A percentile compares a stretch with the other conserved stretches of the same genome.
Conservation (phyloP, 2,888 invertebrate species). For the Ophion costatus region DNA sequence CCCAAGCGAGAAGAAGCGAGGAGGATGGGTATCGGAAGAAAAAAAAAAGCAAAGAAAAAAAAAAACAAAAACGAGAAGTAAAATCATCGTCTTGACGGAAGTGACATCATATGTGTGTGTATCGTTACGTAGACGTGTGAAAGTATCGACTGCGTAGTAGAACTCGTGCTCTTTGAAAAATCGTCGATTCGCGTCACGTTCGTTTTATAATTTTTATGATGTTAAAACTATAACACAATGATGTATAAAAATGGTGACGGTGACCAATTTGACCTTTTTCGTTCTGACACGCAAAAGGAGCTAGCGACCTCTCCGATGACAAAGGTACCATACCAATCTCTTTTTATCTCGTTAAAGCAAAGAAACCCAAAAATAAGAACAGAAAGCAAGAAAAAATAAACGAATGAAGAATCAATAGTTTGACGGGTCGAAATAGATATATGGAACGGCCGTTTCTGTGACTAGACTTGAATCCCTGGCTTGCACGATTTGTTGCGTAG, state of each 20-base stretch:
- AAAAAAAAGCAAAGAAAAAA: not conserved
- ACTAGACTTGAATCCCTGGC: conserved; percentile 84
- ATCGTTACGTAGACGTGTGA: not conserved
- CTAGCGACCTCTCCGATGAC: conserved; percentile 84
- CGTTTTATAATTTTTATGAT: conserved; percentile 58
- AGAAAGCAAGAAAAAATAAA: conserved; percentile 66
- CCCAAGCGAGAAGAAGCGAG: not conserved
- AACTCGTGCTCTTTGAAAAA: conserved; percentile 83
- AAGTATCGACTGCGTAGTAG: conserved; percentile 59
- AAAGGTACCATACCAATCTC: conserved; percentile 82
- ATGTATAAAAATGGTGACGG: conserved; percentile 82
- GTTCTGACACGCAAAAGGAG: conserved; percentile 84
- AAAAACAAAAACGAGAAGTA: not conserved
- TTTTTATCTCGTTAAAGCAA: conserved; percentile 76
- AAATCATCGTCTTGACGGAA: not conserved
- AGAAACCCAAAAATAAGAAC: conserved; percentile 51
- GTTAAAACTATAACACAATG: conserved; percentile 60
- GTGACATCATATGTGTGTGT: not conserved
- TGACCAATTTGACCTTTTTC: conserved; percentile 84
- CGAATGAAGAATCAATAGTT: conserved; percentile 66
- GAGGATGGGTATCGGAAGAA: not conserved
- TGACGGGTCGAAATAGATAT: conserved; percentile 81
- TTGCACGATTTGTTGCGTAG: conserved; percentile 86
- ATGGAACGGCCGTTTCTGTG: conserved; percentile 79
- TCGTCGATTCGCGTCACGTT: conserved; percentile 78